A percentile compares a stretch with the other conserved stretches of the same genome.
These are phyloP conservation scores for Zelleria hepariella DNA, from an alignment of 2,888 invertebrate species.

Conservation along the genomic window DNA sequence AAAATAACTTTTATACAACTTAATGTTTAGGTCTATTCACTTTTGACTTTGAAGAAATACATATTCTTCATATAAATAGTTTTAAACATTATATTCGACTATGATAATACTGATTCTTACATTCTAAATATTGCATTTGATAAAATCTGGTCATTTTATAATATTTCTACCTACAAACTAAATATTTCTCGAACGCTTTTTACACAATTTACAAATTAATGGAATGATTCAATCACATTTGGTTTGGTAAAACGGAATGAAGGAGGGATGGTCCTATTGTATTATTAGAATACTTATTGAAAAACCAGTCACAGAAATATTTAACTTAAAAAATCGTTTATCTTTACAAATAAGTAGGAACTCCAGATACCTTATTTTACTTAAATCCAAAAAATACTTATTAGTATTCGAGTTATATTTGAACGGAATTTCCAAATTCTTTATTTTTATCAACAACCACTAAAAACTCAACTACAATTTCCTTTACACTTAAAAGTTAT, in stretches of 20 bases:
- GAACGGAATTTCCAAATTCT: conserved; percentile 22
- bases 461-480: background rate
- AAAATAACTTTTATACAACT: conserved; percentile 6
- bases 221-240: conserved; percentile 22
- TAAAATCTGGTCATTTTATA: conserved; percentile 69
- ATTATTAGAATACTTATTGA: no score
- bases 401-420: conserved; percentile 49
- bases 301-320: background rate
- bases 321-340: background rate
- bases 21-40: background rate
- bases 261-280: background rate
- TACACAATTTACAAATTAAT: conserved; percentile 53
- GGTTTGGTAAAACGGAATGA: background rate
- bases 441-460: background rate
- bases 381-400: conserved; percentile 22
- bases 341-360: conserved; percentile 54
- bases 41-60: background rate
- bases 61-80: conserved; percentile 45
- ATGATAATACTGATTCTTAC: conserved; percentile 66
- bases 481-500: background rate
- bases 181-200: conserved; percentile 40
- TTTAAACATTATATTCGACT: conserved; percentile 57
- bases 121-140: conserved; percentile 68
- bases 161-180: conserved; percentile 27
- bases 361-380: conserved; percentile 46